These are phyloP conservation scores for Asobara japonica DNA, from an alignment of 1,140 invertebrate species.

Conservation along the genomic window DNA sequence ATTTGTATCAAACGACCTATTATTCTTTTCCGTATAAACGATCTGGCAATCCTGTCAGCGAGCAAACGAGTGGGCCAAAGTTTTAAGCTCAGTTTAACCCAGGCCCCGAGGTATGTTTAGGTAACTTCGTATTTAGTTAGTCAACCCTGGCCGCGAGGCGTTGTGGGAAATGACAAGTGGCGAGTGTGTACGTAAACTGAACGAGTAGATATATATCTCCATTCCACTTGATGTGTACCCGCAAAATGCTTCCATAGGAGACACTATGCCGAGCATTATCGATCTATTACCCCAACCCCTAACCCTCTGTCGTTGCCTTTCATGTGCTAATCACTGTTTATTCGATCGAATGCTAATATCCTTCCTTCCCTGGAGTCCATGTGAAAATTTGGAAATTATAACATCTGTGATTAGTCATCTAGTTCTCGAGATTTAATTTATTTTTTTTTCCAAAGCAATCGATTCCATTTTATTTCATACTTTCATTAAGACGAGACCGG, in stretches of 20 bases:
- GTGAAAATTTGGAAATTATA: constrained; percentile 4
- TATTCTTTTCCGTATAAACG: too few species aligned
- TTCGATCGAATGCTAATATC: constrained; percentile 46
- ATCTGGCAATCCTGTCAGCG: too few species aligned
- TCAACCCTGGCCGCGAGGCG: constrained; percentile 63
- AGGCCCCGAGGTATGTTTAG: constrained; percentile 57
- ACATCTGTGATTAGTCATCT: constrained; percentile 13
- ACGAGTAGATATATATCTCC: constrained; percentile 29
- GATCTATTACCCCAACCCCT: constrained; percentile 23
- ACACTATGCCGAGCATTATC: constrained; percentile 29
- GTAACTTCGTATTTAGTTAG: constrained; percentile 66
- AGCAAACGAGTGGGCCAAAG: constrained; percentile 20
- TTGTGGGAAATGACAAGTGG: constrained; percentile 66
- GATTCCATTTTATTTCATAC: too few species aligned
- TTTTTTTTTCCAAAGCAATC: too few species aligned
- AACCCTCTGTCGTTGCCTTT: constrained; percentile 44
- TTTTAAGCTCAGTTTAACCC: constrained; percentile 64
- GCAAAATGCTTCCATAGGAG: not conserved
- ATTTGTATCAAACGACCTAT: too few species aligned
- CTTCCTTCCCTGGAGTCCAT: not conserved
- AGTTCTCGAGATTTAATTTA: too few species aligned
- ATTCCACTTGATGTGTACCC: constrained; percentile 20
- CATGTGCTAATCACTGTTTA: constrained; percentile 60
- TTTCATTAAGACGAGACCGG: too few species aligned
- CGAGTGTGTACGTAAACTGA: constrained; percentile 28